phyloP scores from a whole-genome alignment of 2,113 vertebrate genomes.

The Menura novaehollandiae region DNA sequence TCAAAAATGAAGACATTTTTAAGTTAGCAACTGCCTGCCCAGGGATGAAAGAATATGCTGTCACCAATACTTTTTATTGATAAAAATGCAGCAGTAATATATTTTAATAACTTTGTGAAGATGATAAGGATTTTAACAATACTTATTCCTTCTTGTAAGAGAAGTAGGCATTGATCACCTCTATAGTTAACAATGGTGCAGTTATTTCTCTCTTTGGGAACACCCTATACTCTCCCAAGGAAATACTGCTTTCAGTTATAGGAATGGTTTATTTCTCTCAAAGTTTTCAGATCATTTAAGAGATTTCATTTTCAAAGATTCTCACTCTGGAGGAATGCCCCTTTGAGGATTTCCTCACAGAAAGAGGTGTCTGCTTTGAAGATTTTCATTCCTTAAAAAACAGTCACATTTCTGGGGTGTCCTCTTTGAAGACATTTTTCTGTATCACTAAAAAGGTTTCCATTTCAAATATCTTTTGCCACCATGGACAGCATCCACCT shows the following conservation, averaged over 20 bases:
- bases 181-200: not conserved
- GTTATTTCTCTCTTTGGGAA: conserved; percentile 29
- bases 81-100: not conserved
- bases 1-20: not conserved
- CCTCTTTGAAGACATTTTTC: conserved; percentile 66
- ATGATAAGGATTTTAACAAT: not conserved
- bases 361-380: conserved; percentile 66
- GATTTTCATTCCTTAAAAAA: conserved; percentile 52
- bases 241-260: conserved; percentile 17
- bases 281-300: conserved; percentile 57
- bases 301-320: conserved; percentile 69
- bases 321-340: conserved; percentile 52
- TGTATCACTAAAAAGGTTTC: conserved; percentile 62
- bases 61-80: not conserved
- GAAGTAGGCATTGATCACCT: not conserved
- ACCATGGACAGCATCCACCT: not conserved
- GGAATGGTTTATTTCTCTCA: conserved; percentile 54
- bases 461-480: conserved; percentile 33
- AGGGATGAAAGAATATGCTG: not conserved
- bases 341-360: conserved; percentile 68
- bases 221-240: not conserved
- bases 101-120: not conserved
- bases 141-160: not conserved
- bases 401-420: conserved; percentile 62
- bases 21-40: not conserved